Conservation (phyloP, 2,888 invertebrate species). For the Ypsolopha sequella region DNA sequence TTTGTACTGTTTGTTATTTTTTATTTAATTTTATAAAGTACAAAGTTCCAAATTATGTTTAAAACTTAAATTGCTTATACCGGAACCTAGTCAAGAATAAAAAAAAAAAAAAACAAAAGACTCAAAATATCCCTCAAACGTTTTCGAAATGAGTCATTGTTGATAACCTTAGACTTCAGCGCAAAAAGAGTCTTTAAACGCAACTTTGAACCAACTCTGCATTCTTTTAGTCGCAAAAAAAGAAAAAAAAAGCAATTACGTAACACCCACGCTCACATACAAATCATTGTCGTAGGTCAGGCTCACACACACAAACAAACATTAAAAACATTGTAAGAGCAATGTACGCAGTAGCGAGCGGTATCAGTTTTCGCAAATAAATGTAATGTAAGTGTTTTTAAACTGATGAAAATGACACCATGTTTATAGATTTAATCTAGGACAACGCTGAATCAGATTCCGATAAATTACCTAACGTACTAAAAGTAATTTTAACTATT, state of each 20-base stretch:
- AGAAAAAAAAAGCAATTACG: conserved; percentile 31
- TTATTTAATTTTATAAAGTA: too few species aligned
- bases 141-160: neutral
- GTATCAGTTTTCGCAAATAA: conserved; percentile 38
- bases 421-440: neutral
- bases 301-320: conserved; percentile 23
- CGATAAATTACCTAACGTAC: neutral
- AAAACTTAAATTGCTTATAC: too few species aligned
- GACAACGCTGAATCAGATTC: conserved; percentile 1
- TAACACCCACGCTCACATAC: conserved; percentile 26
- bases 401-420: neutral
- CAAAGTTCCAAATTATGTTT: too few species aligned
- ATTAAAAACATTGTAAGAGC: conserved; percentile 31
- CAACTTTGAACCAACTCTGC: neutral
- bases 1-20: too few species aligned
- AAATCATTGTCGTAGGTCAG: conserved; percentile 20
- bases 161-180: too few species aligned
- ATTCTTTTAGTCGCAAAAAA: conserved; percentile 5
- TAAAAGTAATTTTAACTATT: neutral
- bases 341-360: conserved; percentile 33
- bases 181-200: neutral
- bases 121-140: neutral
- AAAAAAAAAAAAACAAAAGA: too few species aligned
- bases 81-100: too few species aligned
- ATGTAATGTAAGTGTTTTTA: neutral